These are phyloP conservation scores for Callipepla squamata DNA, from an alignment of 2,113 vertebrate species.

Conservation along the genomic window DNA sequence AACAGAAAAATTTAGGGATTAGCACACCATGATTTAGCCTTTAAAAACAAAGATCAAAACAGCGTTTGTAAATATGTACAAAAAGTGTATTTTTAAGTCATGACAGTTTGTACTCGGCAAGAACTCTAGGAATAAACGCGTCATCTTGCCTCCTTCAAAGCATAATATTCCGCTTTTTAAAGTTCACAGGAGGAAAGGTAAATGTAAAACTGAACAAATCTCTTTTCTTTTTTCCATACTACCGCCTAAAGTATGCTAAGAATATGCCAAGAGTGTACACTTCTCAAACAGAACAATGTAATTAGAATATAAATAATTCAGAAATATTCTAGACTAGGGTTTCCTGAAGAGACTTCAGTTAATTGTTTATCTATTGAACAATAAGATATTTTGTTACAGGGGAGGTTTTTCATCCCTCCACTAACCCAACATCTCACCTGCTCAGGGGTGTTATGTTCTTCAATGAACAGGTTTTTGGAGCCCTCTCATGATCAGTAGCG, in stretches of 20 bases:
- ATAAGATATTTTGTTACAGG: background rate
- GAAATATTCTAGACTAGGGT: slow-evolving; percentile 17
- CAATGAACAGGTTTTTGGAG: background rate
- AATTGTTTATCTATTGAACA: slow-evolving; percentile 8
- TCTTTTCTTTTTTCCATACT: background rate
- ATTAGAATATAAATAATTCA: slow-evolving; percentile 63
- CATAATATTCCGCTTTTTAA: background rate
- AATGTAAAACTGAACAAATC: background rate
- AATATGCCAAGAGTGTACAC: background rate
- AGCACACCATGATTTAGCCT: background rate
- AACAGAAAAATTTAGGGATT: background rate
- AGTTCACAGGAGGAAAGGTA: background rate
- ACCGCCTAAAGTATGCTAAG: background rate
- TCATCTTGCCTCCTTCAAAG: background rate
- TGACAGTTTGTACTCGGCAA: background rate
- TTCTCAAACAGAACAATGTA: slow-evolving; percentile 14
- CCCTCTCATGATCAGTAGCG: background rate
- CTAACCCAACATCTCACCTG: background rate
- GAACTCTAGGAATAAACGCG: background rate
- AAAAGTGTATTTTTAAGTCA: background rate
- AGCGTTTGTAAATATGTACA: background rate
- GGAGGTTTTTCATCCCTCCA: background rate
- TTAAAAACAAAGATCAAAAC: background rate
- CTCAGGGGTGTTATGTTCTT: background rate
- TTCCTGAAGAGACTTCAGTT: slow-evolving; percentile 11